A percentile compares a stretch with the other conserved stretches of the same genome.
phyloP scores from a whole-genome alignment of 1,140 invertebrate species.

The Psilanteris sp. region DNA sequence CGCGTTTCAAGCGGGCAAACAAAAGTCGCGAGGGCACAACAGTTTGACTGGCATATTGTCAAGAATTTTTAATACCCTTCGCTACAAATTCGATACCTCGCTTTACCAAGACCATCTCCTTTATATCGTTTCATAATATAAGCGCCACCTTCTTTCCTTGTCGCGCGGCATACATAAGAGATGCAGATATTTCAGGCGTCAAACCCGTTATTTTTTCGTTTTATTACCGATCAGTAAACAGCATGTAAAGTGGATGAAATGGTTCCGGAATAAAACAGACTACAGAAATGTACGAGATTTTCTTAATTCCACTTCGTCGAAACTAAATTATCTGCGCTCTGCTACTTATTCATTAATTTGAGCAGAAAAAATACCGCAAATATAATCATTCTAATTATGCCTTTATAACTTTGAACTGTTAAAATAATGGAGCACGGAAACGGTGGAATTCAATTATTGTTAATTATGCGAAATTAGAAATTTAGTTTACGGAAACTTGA shows the following conservation, averaged over 20 bases:
- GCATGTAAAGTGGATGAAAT: conserved; percentile 31
- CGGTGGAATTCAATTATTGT: no score
- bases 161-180: conserved; percentile 42
- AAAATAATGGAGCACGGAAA: no score
- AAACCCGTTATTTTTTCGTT: conserved; percentile 11
- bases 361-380: no score
- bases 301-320: no score
- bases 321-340: no score
- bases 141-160: conserved; percentile 41
- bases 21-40: no score
- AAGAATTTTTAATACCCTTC: conserved; percentile 73
- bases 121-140: conserved; percentile 55
- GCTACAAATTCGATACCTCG: conserved; percentile 65
- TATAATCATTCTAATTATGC: no score
- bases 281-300: no score
- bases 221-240: conserved; percentile 40
- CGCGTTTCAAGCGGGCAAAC: conserved; percentile 22
- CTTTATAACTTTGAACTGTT: no score
- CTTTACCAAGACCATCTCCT: conserved; percentile 65
- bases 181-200: conserved; percentile 56
- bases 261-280: conserved; percentile 5
- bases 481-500: no score
- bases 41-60: conserved; percentile 72
- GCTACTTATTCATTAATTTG: no score
- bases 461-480: no score